Base-by-base conservation (phyloP, 2,888 invertebrate genomes). In the Lepidocyrtoides sp. region DNA sequence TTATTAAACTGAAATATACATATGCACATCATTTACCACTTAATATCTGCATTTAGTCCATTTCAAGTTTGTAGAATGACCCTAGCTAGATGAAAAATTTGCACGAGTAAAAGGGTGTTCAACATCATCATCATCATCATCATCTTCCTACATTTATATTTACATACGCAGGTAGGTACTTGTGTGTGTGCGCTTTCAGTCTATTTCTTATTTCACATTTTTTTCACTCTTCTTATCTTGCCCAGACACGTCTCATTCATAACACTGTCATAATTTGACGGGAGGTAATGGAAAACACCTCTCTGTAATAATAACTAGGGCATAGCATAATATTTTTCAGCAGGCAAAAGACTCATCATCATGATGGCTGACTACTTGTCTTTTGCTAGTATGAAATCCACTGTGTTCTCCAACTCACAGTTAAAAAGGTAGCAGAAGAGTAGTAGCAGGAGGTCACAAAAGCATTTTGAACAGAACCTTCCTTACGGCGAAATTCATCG, bases 401-500 rank as follows among this genome's bases (percentile, higher is more conserved):
- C 51, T 51, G 12, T 44, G 8, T 14, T 51, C 1, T 51, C 17
- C n/a, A n/a, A n/a, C n/a, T n/a, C n/a, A n/a, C n/a, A n/a, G n/a
- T n/a, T 8, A 51, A 14, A 12, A n/a, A 51, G 14, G 26, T 32
- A 1, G 23, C 26, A 26, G 17, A 10, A 72, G 26, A 72, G 41
- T 41, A 32, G 72, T 41, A 72, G 72, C 72, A 48, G 44, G 48
- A 44, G 72, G 48, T 20, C 44, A 72, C 20, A 72, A 72, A 44
- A 51, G 54, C 60, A 36, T 81, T 72, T 72, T n/a, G 44, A 8
- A 60, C 57, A 60, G 29, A 51, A 54, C 23, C 1, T 60, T 36
- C 81, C 81, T 57, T 32, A 36, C 57, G 81, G 72, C 72, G 26
- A 32, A 32, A 72, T 32, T 69, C 69, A 48, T 44, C 72, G 72